Base-by-base conservation (phyloP, 64 coral and sea anemone species). In the Montipora sp. region DNA sequence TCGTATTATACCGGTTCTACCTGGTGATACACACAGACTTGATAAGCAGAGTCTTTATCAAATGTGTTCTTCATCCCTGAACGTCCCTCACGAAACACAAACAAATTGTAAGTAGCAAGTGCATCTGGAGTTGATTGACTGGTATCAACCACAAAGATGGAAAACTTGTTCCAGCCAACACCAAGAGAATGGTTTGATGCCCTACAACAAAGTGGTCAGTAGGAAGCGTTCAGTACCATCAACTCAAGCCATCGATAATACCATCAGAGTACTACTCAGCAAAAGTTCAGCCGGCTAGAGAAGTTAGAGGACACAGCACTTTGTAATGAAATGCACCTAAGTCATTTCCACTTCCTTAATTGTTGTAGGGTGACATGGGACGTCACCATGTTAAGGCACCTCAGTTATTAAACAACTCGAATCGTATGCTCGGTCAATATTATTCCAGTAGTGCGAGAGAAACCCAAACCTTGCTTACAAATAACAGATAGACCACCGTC, bases 81-180 rank as follows among this genome's bases (percentile, higher is more conserved):
- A 15, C 91, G 74, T 79, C 76, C 24, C 73, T 79, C 11, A 79
- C 91, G 75, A 74, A 87, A 93, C 36, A 93, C 86, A 59, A 87
- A 79, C n/a, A 93, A 11, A 45, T 51, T 55, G 63, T 93, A 93
- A 20, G 75, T 80, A 24, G 45, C 46, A 12, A 93, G 48, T 24
- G 71, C 11, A 11, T 23, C 46, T 16, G 84, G 59, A 8, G 1
- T 55, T 1, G 21, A 8, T 23, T 67, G 58, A 10, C 36, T 71
- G 47, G 83, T 68, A 73, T 93, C 83, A 18, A 93, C 65, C 2
- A 93, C 61, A 59, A 44, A 57, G 11, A 93, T 79, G 51, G 83
- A 77, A 88, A 93, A 93, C 77, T 72, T 81, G 83, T 93, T 93
- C 91, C 91, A 93, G 47, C 91, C 91, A 14, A 93, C 91, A 80